Percentiles rank a stretch among this genome's conserved stretches.
Evolutionary conservation across 2,888 invertebrate genomes (phyloP).

Genomic region (Autographa pulchrina): DNA sequence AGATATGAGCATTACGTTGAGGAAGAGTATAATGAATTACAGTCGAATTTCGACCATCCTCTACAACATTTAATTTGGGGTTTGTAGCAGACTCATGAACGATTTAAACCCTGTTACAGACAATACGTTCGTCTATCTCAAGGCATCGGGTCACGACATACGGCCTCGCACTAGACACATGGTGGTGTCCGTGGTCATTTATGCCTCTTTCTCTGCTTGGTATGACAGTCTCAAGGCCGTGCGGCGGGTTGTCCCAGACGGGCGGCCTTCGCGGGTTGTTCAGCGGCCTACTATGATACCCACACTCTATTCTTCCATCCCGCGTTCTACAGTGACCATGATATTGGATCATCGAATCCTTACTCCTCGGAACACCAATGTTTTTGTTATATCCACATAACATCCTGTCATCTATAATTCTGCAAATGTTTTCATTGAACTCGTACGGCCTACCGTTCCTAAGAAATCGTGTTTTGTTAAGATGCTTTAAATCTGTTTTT

Average conservation of each 20-base stretch:
- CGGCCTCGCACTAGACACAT: slow-evolving; percentile 13
- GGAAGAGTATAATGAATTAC: background rate
- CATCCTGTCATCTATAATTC: slow-evolving; percentile 72
- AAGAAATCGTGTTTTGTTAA: background rate
- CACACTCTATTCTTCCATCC: slow-evolving; percentile 79
- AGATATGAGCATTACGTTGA: background rate
- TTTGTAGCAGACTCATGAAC: background rate
- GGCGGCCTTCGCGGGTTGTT: slow-evolving; percentile 61
- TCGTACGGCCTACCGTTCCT: slow-evolving; percentile 73
- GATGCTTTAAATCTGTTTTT: background rate
- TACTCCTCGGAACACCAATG: slow-evolving; percentile 64
- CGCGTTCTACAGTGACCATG: slow-evolving; percentile 73
- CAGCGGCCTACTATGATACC: slow-evolving; percentile 73
- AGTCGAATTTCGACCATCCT: background rate
- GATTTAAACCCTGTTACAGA: slow-evolving; percentile 15
- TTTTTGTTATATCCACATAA: slow-evolving; percentile 81
- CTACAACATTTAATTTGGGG: background rate
- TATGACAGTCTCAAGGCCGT: background rate
- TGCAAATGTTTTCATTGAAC: slow-evolving; percentile 73
- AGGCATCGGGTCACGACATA: slow-evolving; percentile 31
- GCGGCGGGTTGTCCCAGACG: slow-evolving; percentile 18
- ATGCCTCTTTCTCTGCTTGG: background rate
- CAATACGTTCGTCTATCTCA: slow-evolving; percentile 37
- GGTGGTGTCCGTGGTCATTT: background rate
- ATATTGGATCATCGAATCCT: slow-evolving; percentile 52